Evolutionary conservation across 2,888 invertebrate genomes (phyloP), one percentile per base, ranked within the genome.

Genomic region (Eupithecia vulgata): DNA sequence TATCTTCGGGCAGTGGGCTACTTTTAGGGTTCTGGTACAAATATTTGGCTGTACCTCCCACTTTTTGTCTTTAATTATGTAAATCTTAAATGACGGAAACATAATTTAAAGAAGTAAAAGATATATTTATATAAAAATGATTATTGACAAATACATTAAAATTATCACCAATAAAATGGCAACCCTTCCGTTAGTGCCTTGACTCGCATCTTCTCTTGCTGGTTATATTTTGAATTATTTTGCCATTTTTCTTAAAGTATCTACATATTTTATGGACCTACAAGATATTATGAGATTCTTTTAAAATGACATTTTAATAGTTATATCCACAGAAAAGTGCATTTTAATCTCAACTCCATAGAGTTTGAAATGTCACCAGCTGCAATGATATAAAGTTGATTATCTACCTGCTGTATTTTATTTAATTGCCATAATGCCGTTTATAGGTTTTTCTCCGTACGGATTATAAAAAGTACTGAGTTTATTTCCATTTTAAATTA

Each of bases 391-490:
- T 57, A 57, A 57, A 57, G 25, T 13, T 5, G 10, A 57, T 21
- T 52, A 21, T 52, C 52, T 4, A 3, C 59, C 5, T 34, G 34
- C 34, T 34, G 17, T 45, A 42, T 65, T 1, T 15, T 8, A 64
- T 65, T 65, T 40, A 64, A 25, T 65, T 25, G 21, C 64, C 13
- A 15, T 15, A 59, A 15, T 30, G 13, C n/a, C 37, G 37, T 25
- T 65, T 65, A 13, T 25, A 37, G 40, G 21, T 65, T 40, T 40
- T 65, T 65, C 40, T 65, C 13, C 64, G n/a, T 35, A 57, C 57
- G 57, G 70, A 67, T 70, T 72, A 72, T 75, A 70, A 75, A 61
- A 75, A 52, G 68, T 70, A 61, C 72, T 13, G 25, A 42, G 68
- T 57, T 71, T 64, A 72, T 68, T 79, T 75, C 74, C 72, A 72